Conservation (phyloP, 64 coral and sea anemone species). For the Montipora capricornis region DNA sequence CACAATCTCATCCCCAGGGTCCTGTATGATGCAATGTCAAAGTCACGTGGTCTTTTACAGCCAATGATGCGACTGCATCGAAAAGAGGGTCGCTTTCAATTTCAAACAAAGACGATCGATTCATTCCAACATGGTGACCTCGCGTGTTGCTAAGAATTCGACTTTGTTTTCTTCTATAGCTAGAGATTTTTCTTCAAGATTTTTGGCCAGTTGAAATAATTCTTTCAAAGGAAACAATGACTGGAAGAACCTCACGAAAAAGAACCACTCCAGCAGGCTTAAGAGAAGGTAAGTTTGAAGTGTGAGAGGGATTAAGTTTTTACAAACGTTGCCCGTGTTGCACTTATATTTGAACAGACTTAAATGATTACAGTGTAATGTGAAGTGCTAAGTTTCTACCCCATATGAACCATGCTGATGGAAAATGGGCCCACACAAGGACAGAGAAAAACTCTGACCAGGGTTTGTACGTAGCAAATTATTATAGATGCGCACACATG, state of each 20-base stretch:
- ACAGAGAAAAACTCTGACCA: too few species aligned
- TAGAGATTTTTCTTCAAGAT: neutral
- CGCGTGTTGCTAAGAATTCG: neutral
- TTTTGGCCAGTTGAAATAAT: neutral
- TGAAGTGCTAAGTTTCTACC: too few species aligned
- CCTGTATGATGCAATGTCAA: neutral
- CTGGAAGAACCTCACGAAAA: neutral
- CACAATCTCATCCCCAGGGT: neutral
- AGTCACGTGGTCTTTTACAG: neutral
- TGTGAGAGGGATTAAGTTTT: neutral
- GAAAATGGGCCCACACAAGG: too few species aligned
- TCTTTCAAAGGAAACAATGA: neutral
- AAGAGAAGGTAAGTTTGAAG: constrained; percentile 6
- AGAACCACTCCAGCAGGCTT: neutral
- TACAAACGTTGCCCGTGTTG: too few species aligned
- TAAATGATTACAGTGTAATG: too few species aligned
- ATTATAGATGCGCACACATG: neutral
- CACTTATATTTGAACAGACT: too few species aligned
- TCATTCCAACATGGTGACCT: neutral
- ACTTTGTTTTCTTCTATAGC: neutral
- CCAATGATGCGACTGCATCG: neutral
- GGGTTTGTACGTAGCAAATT: neutral
- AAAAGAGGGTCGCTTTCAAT: neutral
- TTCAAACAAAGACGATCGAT: neutral
- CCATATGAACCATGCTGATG: too few species aligned